Percentiles rank a stretch among this genome's conserved stretches.
phyloP scores from a whole-genome alignment of 2,888 invertebrate genomes.

The Myopa tessellatipennis region DNA sequence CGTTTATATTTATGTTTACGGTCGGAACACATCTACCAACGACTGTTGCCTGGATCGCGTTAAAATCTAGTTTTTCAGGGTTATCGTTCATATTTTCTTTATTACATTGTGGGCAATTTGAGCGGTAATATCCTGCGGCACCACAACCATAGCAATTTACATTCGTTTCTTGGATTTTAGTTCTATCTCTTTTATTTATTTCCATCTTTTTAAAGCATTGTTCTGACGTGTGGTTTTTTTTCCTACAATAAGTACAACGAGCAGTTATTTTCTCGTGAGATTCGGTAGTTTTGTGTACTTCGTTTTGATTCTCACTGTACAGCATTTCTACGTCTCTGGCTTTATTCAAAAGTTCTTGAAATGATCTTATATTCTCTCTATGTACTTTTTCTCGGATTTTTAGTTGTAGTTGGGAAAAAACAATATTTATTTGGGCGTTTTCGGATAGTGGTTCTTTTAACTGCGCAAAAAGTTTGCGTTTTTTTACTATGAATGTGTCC shows the following conservation, averaged over 20 bases:
- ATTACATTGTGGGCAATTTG: not conserved
- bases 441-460: not conserved
- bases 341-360: not conserved
- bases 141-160: constrained; percentile 11
- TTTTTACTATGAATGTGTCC: not conserved
- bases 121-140: not conserved
- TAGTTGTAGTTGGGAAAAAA: not conserved
- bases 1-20: constrained; percentile 6
- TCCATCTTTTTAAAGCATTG: not conserved
- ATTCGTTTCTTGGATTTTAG: not conserved
- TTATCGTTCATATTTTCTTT: not conserved
- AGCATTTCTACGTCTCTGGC: not conserved
- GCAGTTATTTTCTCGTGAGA: not conserved
- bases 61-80: constrained; percentile 17
- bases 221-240: not conserved
- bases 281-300: not conserved
- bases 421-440: not conserved
- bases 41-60: not conserved
- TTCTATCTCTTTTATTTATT: not conserved
- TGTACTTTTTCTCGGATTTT: not conserved
- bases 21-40: constrained; percentile 2
- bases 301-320: not conserved
- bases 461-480: not conserved
- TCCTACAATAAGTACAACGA: not conserved
- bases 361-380: not conserved